These are phyloP conservation scores for Amiota communis DNA, from an alignment of 2,888 invertebrate genomes.

Conservation along the genomic window DNA sequence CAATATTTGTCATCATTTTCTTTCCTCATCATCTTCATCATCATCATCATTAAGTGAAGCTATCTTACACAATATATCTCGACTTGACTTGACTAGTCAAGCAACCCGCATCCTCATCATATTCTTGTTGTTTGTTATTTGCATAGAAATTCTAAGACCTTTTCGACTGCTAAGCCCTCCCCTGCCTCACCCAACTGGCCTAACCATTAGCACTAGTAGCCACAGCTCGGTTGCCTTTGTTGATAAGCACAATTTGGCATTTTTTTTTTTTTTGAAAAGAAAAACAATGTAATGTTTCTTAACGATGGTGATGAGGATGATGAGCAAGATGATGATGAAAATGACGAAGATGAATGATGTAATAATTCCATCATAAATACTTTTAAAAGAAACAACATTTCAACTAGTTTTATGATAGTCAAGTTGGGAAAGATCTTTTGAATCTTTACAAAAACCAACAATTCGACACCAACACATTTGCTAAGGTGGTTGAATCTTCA, in stretches of 20 bases:
- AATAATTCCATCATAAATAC: conserved; percentile 63
- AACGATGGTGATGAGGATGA: background rate
- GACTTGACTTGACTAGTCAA: conserved; percentile 16
- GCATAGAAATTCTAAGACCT: no score
- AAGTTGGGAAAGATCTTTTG: background rate
- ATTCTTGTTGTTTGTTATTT: background rate
- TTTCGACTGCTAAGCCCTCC: background rate
- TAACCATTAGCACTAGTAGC: conserved; percentile 12
- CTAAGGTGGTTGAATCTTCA: conserved; percentile 4
- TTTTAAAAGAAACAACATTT: conserved; percentile 19
- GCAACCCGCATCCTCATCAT: conserved; percentile 9
- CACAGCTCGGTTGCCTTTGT: conserved; percentile 17
- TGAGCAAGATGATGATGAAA: background rate
- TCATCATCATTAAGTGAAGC: background rate
- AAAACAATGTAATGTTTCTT: conserved; percentile 22
- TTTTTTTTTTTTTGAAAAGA: background rate
- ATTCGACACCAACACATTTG: conserved; percentile 18
- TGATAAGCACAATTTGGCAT: conserved; percentile 50
- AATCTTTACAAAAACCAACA: background rate
- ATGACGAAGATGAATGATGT: conserved; percentile 66
- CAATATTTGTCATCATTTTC: background rate
- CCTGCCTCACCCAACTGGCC: background rate
- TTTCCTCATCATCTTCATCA: background rate
- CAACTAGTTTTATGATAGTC: conserved; percentile 23
- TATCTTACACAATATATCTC: no score